Conservation (phyloP, 2,797 vertebrate genomes). For the Sebastes iracundus region DNA sequence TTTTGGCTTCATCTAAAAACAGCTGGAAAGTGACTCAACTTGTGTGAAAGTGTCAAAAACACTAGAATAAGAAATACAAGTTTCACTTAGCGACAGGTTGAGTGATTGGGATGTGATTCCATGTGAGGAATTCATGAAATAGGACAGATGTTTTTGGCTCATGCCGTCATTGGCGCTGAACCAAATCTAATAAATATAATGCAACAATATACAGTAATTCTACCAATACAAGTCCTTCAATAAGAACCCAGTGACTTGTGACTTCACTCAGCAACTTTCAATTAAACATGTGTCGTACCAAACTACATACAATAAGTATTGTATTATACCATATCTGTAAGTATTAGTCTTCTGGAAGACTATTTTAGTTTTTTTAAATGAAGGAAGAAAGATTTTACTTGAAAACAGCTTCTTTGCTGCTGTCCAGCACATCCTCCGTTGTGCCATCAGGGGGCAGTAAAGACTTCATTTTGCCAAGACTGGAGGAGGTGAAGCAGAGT, state of each 20-base stretch:
- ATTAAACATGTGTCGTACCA: not conserved
- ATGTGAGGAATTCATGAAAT: not conserved
- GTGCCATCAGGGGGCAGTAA: conserved; percentile 53
- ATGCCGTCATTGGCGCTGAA: not conserved
- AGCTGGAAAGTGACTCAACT: not conserved
- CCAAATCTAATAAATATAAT: not conserved
- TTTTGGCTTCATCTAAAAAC: not conserved
- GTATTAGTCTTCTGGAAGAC: not conserved
- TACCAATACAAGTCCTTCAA: not conserved
- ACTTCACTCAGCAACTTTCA: not conserved
- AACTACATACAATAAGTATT: not conserved
- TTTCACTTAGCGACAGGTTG: not conserved
- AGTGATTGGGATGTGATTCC: not conserved
- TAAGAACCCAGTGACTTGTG: not conserved
- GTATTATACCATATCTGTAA: not conserved
- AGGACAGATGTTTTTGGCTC: not conserved
- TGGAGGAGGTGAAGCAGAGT: conserved; percentile 13
- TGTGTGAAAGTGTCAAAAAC: not conserved
- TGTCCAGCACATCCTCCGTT: not conserved
- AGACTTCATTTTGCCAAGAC: not conserved
- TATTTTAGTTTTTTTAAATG: not conserved
- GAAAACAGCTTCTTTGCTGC: not conserved
- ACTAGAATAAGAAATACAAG: not conserved
- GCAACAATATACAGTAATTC: not conserved
- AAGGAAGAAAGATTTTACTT: not conserved